These are phyloP conservation scores for Anguilla pacifica DNA, from an alignment of 2,797 vertebrate genomes.

Conservation along the genomic window DNA sequence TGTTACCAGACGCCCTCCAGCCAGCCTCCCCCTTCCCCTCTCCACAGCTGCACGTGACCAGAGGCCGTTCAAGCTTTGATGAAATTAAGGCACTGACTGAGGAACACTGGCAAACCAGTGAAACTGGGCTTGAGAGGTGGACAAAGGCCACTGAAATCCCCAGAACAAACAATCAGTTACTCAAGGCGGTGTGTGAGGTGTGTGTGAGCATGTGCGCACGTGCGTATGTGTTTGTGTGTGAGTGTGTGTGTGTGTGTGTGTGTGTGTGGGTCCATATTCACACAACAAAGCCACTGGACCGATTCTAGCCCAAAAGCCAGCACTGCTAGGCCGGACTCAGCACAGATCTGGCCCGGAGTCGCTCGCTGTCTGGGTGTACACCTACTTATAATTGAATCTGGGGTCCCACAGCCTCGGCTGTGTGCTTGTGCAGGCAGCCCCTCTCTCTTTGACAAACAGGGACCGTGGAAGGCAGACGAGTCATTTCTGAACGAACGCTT, in stretches of 20 bases:
- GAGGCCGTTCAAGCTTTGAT: not conserved
- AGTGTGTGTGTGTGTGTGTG: not conserved
- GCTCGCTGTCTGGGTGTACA: not conserved
- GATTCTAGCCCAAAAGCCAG: no score
- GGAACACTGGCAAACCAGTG: not conserved
- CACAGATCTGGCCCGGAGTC: not conserved
- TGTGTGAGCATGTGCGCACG: not conserved
- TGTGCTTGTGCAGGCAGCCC: not conserved
- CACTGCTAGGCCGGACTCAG: no score
- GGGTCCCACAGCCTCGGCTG: not conserved
- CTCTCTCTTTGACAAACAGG: not conserved
- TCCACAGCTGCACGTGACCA: not conserved
- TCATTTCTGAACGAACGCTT: constrained; percentile 59
- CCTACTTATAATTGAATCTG: not conserved
- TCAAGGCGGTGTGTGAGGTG: not conserved
- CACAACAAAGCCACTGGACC: not conserved
- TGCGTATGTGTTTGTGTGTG: not conserved
- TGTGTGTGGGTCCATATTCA: not conserved
- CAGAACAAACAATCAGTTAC: not conserved
- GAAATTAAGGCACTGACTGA: not conserved
- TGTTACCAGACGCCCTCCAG: no score
- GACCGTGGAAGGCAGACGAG: constrained; percentile 36
- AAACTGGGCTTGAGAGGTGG: not conserved
- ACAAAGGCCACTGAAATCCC: not conserved
- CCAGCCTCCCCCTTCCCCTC: not conserved